Evolutionary conservation across 1,140 invertebrate species (phyloP).

Genomic region (Drosophila serrata): DNA sequence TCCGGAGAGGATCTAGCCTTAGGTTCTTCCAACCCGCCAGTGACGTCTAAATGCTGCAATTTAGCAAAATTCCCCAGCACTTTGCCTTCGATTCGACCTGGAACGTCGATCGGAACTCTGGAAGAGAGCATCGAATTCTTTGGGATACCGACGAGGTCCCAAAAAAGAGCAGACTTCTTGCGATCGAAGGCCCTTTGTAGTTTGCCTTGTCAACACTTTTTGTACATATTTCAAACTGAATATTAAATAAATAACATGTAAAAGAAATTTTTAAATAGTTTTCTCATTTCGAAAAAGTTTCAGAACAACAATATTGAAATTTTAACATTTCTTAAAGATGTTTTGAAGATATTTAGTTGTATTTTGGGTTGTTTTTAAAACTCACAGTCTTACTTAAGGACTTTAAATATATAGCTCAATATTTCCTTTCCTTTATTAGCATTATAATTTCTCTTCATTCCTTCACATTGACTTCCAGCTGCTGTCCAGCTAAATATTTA

Average conservation of each 20-base stretch:
- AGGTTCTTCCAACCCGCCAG: slow-evolving; percentile 14
- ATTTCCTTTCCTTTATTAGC: no score
- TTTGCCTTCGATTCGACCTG: slow-evolving; percentile 55
- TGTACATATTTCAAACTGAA: slow-evolving; percentile 13
- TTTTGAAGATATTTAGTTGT: background rate
- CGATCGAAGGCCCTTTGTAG: slow-evolving; percentile 33
- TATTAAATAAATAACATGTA: slow-evolving; percentile 39
- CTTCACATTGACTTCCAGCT: slow-evolving; percentile 17
- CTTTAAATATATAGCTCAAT: no score
- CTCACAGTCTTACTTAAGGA: no score
- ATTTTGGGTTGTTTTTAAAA: no score
- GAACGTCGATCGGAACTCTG: slow-evolving; percentile 55
- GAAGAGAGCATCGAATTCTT: slow-evolving; percentile 1
- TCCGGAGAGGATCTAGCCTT: background rate
- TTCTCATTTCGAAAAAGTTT: no score
- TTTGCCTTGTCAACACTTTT: slow-evolving; percentile 34
- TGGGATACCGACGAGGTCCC: background rate
- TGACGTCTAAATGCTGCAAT: slow-evolving; percentile 70
- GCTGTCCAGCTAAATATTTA: slow-evolving; percentile 34
- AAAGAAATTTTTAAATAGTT: no score
- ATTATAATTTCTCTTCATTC: background rate
- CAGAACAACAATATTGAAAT: background rate
- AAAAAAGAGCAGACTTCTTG: slow-evolving; percentile 4
- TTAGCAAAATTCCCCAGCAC: slow-evolving; percentile 45
- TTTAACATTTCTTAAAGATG: no score